These are phyloP conservation scores for Microtus oregoni DNA, from an alignment of 2,113 vertebrate species.

Conservation along the genomic window DNA sequence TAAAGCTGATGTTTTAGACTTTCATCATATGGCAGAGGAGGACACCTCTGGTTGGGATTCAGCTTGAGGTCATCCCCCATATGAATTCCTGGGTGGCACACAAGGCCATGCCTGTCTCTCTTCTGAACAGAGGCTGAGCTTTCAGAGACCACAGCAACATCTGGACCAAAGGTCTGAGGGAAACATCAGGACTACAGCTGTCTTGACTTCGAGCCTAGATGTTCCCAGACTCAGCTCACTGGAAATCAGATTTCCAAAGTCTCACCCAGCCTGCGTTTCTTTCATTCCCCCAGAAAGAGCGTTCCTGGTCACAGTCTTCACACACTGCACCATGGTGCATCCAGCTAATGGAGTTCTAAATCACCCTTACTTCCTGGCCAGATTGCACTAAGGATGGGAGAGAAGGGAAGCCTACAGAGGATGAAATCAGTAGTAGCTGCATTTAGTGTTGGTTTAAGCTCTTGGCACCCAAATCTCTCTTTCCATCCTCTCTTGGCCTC, in stretches of 20 bases:
- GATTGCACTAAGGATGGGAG: neutral
- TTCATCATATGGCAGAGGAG: neutral
- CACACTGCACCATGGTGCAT: neutral
- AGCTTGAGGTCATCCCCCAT: neutral
- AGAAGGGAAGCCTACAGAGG: neutral
- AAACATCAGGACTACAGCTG: conserved; percentile 7
- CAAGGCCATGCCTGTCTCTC: neutral
- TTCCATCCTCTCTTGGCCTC: conserved; percentile 39
- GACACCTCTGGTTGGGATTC: neutral
- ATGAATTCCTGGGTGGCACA: neutral
- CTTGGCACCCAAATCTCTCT: neutral
- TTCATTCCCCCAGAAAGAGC: conserved; percentile 16
- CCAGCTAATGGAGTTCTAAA: neutral
- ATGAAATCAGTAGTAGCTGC: neutral
- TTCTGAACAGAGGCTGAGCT: conserved; percentile 20
- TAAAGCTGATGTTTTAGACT: neutral
- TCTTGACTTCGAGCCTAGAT: conserved; percentile 8
- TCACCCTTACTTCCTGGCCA: conserved; percentile 52
- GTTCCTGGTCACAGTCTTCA: neutral
- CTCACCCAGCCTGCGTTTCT: neutral
- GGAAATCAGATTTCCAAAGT: conserved; percentile 27
- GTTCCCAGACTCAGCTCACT: neutral
- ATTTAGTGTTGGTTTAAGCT: conserved; percentile 53
- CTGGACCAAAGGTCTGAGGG: neutral
- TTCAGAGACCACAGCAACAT: neutral